These are phyloP conservation scores for Hetaerina titia DNA, from an alignment of 2,888 invertebrate species.

Conservation along the genomic window DNA sequence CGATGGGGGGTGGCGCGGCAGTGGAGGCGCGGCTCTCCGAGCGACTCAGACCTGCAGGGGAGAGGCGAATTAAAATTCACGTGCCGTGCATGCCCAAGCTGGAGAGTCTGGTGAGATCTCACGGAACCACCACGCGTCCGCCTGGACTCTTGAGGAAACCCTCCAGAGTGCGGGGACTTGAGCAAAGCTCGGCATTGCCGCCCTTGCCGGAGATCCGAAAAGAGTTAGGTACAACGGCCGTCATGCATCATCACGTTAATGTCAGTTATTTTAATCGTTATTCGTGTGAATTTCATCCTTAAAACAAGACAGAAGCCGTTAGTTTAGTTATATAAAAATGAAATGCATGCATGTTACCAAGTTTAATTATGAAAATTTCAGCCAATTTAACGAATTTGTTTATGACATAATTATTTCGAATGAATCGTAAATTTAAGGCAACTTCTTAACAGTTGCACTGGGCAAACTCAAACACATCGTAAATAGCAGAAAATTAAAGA, in stretches of 20 bases:
- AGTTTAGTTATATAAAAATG: constrained; percentile 70
- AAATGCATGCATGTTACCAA: constrained; percentile 42
- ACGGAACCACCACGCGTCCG: background rate
- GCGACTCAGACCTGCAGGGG: constrained; percentile 79
- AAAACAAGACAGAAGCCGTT: constrained; percentile 56
- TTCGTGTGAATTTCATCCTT: background rate
- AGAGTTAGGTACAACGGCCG: background rate
- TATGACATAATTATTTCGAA: background rate
- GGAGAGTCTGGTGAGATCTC: background rate
- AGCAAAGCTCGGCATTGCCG: background rate
- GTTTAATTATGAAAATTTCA: background rate
- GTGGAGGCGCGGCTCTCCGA: constrained; percentile 71
- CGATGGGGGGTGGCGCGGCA: constrained; percentile 20
- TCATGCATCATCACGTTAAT: background rate
- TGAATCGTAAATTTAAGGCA: too few relatives aligned
- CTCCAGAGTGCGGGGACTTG: too few relatives aligned
- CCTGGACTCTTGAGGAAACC: too few relatives aligned
- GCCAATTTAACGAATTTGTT: background rate
- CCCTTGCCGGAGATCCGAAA: background rate
- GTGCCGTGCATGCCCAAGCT: background rate
- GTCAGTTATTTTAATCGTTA: background rate
- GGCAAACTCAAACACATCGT: too few relatives aligned
- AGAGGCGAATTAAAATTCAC: background rate
- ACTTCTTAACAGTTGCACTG: too few relatives aligned
- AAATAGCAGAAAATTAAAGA: too few relatives aligned